Evolutionary conservation across 2,888 invertebrate species (phyloP), one percentile per base, ranked within the genome.

Genomic region (Hyppa rectilinea): DNA sequence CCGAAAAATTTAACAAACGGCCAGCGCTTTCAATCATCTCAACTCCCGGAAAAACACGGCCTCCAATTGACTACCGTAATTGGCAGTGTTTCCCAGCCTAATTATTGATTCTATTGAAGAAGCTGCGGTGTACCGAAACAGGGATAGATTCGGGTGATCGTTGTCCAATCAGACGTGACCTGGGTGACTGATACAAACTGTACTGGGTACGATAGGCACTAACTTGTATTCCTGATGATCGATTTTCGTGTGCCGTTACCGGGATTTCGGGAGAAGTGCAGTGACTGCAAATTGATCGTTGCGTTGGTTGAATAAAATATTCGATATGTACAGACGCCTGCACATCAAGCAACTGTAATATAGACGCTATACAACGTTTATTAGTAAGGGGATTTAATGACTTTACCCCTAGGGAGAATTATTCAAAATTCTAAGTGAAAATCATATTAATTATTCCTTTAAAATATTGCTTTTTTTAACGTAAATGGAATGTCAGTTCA

Each of bases 101-200:
- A 76, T 81, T 81, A 81, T 72, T 61, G 68, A 81, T 79, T 81
- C 76, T 43, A 66, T 70, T 53, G 69, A 67, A 71, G 80, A 64
- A 68, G 23, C 55, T 31, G 43, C 31, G 79, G 68, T 71, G 34
- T 71, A 73, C 76, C 63, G 59, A 70, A 67, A 82, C 67, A 77
- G 59, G 74, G 67, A 82, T 82, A 68, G 77, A 80, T 82, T 82
- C 71, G 66, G 66, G 36, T 77, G 77, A 82, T 82, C 77, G 73
- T 61, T 77, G 81, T 81, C 82, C 76, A 61, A 52, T 71, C 29
- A 66, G 31, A 81, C 81, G 82, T 81, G 81, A 76, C 71, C 29
- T 23, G 81, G 31, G 34, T 82, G 64, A 60, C 68, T 64, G 66
- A 80, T 81, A 31, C 4, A 10, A 5, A 20, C 66, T 62, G 65